These are phyloP conservation scores for Phocoena sinus DNA, from an alignment of 2,113 vertebrate genomes.

Conservation along the genomic window DNA sequence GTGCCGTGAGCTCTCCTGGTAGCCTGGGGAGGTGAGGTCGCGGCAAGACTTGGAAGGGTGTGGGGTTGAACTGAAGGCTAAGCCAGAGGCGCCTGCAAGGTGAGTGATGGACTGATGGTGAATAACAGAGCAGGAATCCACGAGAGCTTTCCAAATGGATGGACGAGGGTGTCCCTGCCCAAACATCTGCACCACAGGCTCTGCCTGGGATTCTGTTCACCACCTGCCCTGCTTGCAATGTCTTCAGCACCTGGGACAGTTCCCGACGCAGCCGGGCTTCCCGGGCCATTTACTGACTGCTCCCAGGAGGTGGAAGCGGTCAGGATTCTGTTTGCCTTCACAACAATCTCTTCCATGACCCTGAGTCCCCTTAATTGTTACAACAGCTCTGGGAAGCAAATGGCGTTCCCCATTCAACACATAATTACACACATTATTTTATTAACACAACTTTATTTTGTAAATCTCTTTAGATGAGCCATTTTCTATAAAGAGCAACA, in stretches of 20 bases:
- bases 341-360: rapidly evolving
- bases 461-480: background rate
- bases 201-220: background rate
- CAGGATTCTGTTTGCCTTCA: background rate
- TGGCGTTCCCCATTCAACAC: rapidly evolving
- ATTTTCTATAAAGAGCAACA: background rate
- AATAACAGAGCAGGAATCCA: background rate
- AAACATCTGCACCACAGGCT: rapidly evolving
- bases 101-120: background rate
- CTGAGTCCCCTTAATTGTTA: background rate
- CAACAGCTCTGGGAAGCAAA: background rate
- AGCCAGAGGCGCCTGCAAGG: background rate
- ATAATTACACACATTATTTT: background rate
- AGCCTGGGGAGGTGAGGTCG: background rate
- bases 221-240: rapidly evolving
- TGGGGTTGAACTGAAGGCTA: too few relatives aligned
- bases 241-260: background rate
- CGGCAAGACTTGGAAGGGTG: background rate
- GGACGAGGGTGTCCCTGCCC: too few relatives aligned
- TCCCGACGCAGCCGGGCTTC: rapidly evolving
- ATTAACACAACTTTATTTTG: background rate
- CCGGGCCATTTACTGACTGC: rapidly evolving
- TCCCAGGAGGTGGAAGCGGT: rapidly evolving
- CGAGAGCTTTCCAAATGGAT: rapidly evolving
- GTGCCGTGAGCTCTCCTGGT: rapidly evolving